A percentile compares a stretch with the other conserved stretches of the same genome.
Conservation (phyloP, 2,797 vertebrate genomes). For the Falco berigora region DNA sequence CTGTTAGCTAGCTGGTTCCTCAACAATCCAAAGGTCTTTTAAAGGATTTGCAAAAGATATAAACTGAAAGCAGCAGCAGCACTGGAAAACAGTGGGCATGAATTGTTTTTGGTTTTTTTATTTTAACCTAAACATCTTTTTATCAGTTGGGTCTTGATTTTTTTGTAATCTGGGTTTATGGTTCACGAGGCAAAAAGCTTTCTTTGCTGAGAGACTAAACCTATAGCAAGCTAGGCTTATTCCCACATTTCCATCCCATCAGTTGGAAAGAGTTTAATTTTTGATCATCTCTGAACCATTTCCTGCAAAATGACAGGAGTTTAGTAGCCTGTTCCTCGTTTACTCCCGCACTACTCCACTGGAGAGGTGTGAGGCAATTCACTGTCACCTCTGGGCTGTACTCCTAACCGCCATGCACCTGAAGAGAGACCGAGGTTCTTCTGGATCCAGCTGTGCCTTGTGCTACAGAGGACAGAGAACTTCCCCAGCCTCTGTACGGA, state of each 20-base stretch:
- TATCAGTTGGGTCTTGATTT: neutral
- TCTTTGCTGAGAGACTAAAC: neutral
- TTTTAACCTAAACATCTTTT: neutral
- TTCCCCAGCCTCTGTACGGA: rapidly evolving
- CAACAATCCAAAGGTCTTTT: neutral
- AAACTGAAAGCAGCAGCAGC: neutral
- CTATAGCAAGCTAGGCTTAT: neutral
- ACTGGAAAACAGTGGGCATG: neutral
- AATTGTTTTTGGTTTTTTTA: neutral
- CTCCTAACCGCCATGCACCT: neutral
- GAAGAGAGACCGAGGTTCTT: neutral
- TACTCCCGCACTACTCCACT: neutral
- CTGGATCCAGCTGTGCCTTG: neutral
- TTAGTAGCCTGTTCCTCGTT: neutral
- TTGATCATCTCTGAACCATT: neutral
- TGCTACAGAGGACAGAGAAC: neutral
- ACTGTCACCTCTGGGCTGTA: neutral
- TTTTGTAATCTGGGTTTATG: neutral
- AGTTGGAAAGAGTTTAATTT: neutral
- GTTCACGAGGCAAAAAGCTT: rapidly evolving
- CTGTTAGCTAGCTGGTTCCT: neutral
- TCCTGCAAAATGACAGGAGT: neutral
- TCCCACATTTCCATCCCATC: neutral
- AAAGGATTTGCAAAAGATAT: neutral
- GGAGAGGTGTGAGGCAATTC: neutral